phyloP scores from a whole-genome alignment of 2,113 vertebrate species.

The Rhabdornis inornatus region DNA sequence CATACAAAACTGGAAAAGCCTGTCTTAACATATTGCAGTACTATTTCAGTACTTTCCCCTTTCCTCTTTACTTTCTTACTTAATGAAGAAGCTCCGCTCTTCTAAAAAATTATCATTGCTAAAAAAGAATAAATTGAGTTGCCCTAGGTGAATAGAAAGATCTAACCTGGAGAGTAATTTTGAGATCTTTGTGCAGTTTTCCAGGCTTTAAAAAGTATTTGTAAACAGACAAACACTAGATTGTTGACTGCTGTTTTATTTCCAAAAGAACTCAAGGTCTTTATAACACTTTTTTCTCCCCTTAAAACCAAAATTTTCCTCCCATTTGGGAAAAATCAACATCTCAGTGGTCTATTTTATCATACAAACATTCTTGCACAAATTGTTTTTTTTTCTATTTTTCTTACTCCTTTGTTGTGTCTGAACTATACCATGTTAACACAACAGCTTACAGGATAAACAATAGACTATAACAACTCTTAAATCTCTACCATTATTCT shows the following conservation, averaged over 20 bases:
- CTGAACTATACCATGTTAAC: not conserved
- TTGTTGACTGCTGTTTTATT: not conserved
- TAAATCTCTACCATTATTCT: not conserved
- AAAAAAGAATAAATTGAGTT: not conserved
- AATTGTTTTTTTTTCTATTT: not conserved
- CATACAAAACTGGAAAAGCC: not conserved
- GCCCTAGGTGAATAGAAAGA: not conserved
- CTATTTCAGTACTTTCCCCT: not conserved
- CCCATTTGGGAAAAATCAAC: not conserved
- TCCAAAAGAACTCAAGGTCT: not conserved
- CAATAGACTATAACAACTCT: not conserved
- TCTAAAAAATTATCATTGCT: not conserved
- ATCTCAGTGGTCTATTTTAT: not conserved
- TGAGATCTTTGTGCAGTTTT: not conserved
- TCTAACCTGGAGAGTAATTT: not conserved
- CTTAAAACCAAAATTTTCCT: conserved; percentile 22
- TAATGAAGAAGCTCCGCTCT: not conserved
- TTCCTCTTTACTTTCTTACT: not conserved
- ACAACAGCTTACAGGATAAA: not conserved
- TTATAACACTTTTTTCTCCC: not conserved
- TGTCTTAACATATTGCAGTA: not conserved
- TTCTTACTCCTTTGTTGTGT: not conserved
- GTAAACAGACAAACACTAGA: not conserved
- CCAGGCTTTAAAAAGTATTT: not conserved
- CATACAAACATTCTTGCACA: not conserved